A percentile compares a stretch with the other conserved stretches of the same genome.
phyloP scores from a whole-genome alignment of 2,113 vertebrate genomes.

The Hirundichthys speculiger region DNA sequence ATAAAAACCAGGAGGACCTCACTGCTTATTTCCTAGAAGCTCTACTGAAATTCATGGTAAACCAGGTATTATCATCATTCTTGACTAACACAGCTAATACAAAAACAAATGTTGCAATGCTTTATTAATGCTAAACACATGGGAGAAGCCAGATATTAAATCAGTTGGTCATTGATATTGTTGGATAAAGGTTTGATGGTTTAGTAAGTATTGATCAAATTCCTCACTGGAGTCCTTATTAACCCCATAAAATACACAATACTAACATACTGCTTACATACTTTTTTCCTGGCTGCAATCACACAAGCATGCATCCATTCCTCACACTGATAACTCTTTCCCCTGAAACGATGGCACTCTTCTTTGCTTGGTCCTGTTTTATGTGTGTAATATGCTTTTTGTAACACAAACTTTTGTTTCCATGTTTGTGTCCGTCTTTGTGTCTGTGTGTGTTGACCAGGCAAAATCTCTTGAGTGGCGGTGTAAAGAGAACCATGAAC shows the following conservation, averaged over 20 bases:
- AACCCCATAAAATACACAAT: conserved; percentile 26
- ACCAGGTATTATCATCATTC: conserved; percentile 88
- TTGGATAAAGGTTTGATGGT: not conserved
- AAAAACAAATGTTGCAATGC: conserved; percentile 3
- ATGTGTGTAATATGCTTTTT: conserved; percentile 18
- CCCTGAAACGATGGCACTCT: conserved; percentile 61
- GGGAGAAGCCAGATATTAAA: conserved; percentile 1
- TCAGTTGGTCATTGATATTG: not conserved
- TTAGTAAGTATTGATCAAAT: conserved; percentile 7
- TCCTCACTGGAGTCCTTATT: conserved; percentile 23
- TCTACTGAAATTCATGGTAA: conserved; percentile 98
- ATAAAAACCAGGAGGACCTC: conserved; percentile 98
- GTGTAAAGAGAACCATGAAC: conserved; percentile 98
- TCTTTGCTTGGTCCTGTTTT: conserved; percentile 48
- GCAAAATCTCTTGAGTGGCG: conserved; percentile 99
- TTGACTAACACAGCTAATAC: conserved; percentile 77
- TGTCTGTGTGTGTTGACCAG: conserved; percentile 75
- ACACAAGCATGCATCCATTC: not conserved
- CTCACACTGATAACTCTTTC: conserved; percentile 51
- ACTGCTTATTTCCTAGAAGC: conserved; percentile 98
- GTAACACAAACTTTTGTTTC: conserved; percentile 40
- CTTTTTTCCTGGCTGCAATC: conserved; percentile 26
- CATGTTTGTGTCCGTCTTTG: conserved; percentile 34
- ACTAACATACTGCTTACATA: too few species aligned
- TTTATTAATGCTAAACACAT: conserved; percentile 31